Base-by-base conservation (phyloP, 2,797 vertebrate genomes). In the Karalla daura region DNA sequence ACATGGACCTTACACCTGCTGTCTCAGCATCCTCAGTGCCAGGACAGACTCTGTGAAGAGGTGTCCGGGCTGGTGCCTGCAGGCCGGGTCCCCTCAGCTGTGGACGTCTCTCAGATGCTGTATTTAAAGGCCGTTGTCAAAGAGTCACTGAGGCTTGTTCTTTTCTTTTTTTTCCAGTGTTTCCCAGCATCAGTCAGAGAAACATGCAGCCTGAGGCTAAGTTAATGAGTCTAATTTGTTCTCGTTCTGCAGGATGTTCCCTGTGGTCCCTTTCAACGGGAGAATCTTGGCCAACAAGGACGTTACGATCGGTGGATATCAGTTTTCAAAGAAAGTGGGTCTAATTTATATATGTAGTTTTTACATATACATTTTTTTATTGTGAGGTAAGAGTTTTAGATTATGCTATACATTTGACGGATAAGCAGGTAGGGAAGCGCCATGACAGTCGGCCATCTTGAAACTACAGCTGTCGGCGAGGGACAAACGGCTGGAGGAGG, bases 61-160 rank as follows among this genome's bases (percentile, higher is more conserved):
- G 86, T 94, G 17, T 88, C 68, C 15, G 51, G 65, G 0, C 12
- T 45, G 4, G 21, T 86, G 4, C 77, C 80, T 0, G 74, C 28
- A 1, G 83, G 89, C 37, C 55, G 1, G 17, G 74, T 82, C 45
- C 93, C 93, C 25, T 81, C 88, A 1, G 69, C 90, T 17, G 71
- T 88, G 3, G 91, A 93, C 12, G 68, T 94, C 23, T 83, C 84
- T 5, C 47, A 3, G 8, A 91, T 95, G 91, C 86, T 86, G 0
- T 94, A 92, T 58, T 85, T 95, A 49, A 92, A 74, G 71, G 93
- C 92, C 5, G 92, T 94, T 11, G 58, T 94, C 55, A 95, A 91
- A 39, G 94, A 95, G 75, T 66, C 88, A 1, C 84, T 95, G 35
- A 91, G 94, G 94, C 8, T 3, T 3, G 18, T 9, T 49, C 15